Evolutionary conservation across 2,113 vertebrate genomes (phyloP).

Genomic region (Pantherophis guttatus): DNA sequence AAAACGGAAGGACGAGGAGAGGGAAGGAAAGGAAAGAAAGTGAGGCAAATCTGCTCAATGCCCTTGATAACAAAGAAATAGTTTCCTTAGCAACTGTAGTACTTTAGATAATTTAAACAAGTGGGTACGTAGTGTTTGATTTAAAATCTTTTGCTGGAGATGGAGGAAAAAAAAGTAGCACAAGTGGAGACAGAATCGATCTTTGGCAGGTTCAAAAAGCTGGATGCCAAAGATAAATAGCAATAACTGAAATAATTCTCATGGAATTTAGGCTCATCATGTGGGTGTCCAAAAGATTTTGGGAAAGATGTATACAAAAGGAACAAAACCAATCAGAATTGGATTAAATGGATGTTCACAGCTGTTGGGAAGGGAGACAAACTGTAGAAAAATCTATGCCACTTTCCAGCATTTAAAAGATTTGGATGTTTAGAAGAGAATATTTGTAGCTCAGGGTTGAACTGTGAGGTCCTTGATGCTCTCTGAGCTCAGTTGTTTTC

Average conservation of each 20-base stretch:
- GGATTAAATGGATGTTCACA: neutral
- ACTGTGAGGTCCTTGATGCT: too few relatives aligned
- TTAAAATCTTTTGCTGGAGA: conserved; percentile 67
- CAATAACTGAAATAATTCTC: conserved; percentile 40
- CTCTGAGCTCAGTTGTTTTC: too few relatives aligned
- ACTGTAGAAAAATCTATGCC: neutral
- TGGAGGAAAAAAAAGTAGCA: conserved; percentile 6
- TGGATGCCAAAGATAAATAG: conserved; percentile 15
- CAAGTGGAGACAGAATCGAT: conserved; percentile 37
- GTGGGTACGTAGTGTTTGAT: conserved; percentile 66
- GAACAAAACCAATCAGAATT: neutral
- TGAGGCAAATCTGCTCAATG: conserved; percentile 15
- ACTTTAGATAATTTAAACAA: conserved; percentile 64
- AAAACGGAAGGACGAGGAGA: conserved; percentile 8
- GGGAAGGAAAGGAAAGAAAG: conserved; percentile 32
- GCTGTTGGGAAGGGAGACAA: neutral
- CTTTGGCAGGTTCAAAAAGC: neutral
- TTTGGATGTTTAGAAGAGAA: neutral
- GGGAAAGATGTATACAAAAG: neutral
- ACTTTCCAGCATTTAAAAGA: neutral
- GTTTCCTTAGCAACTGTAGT: conserved; percentile 61
- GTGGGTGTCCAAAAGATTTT: neutral
- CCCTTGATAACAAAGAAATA: conserved; percentile 50
- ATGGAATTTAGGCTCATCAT: neutral
- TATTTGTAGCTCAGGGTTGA: too few relatives aligned